Evolutionary conservation across 2,888 invertebrate genomes (phyloP).

Genomic region (Cataglyphis altisquamis): DNA sequence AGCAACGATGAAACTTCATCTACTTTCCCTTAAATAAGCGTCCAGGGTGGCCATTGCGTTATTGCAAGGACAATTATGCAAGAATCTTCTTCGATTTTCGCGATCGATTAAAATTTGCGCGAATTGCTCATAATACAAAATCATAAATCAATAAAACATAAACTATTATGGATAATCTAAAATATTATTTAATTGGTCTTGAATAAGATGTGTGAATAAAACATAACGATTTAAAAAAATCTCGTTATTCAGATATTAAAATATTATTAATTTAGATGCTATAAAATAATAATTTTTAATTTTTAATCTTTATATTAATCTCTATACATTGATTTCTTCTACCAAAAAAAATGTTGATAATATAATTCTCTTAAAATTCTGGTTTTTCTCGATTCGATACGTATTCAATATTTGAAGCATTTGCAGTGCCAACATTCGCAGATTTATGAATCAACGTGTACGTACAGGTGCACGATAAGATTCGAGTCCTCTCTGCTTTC

Average conservation of each 20-base stretch:
- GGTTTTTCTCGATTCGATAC: background rate
- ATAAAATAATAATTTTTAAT: background rate
- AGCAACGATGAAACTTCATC: constrained; percentile 38
- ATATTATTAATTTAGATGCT: constrained; percentile 8
- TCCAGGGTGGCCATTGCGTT: background rate
- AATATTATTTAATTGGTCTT: constrained; percentile 1
- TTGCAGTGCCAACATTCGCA: constrained; percentile 14
- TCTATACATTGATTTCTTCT: background rate
- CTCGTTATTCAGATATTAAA: background rate
- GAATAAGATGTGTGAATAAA: background rate
- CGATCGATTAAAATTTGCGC: background rate
- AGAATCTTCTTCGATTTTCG: constrained; percentile 3
- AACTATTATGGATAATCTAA: background rate
- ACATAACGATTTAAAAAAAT: background rate
- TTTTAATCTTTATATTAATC: background rate
- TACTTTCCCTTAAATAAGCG: constrained; percentile 29
- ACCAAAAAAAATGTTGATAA: background rate
- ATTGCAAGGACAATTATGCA: background rate
- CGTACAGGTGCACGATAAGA: constrained; percentile 41
- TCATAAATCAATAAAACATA: background rate
- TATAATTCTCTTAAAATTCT: background rate
- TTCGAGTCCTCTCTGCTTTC: constrained; percentile 30
- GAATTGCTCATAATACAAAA: background rate
- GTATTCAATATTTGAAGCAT: constrained; percentile 9
- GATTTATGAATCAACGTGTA: constrained; percentile 55